Base-by-base conservation (phyloP, 2,888 invertebrate genomes). In the Phoenoteleia sp. region DNA sequence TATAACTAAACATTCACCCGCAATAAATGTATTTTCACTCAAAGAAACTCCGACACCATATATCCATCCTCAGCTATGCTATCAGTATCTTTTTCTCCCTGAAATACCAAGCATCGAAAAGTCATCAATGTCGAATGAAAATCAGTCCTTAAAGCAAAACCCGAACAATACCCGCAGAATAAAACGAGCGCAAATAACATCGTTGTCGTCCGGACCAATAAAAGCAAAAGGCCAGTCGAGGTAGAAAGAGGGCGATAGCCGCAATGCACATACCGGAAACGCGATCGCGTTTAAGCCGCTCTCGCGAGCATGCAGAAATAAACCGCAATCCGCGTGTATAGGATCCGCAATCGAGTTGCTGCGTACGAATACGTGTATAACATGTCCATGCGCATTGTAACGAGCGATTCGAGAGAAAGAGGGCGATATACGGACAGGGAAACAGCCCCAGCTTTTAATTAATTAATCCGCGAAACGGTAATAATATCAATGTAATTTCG, bases 401-500 rank as follows among this genome's bases (percentile, higher is more conserved):
- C 75, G 54, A 13, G 42, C 69, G 60, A 54, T 58, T 69, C 49
- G 25, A 27, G 17, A 29, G 42, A 23, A 25, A 25, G 49, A 42
- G 45, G 62, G 25, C 36, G 36, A 42, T 45, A n/a, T 3, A 75
- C 72, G 75, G 74, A 29, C 84, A 42, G 58, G n/a, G 27, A 58
- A 45, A 58, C 42, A 81, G 86, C 81, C 81, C 83, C 89, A 89
- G 84, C 88, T 91, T 93, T 93, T 92, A 93, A 93, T 93, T 93
- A 93, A 93, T 93, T 93, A 92, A 92, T 93, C 91, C 88, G 88
- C 87, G 89, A 90, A 90, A 91, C 92, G 90, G 91, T 91, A 91
- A 91, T 92, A 91, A 93, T 93, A 92, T 92, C 92, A 91, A 92
- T 92, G 92, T 92, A 91, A 93, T 92, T 91, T 89, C 91, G 89